Evolutionary conservation across 92 coral and sea anemone species (phyloP), one percentile per base, ranked within the genome.

Genomic region (Phenganax subtilis): DNA sequence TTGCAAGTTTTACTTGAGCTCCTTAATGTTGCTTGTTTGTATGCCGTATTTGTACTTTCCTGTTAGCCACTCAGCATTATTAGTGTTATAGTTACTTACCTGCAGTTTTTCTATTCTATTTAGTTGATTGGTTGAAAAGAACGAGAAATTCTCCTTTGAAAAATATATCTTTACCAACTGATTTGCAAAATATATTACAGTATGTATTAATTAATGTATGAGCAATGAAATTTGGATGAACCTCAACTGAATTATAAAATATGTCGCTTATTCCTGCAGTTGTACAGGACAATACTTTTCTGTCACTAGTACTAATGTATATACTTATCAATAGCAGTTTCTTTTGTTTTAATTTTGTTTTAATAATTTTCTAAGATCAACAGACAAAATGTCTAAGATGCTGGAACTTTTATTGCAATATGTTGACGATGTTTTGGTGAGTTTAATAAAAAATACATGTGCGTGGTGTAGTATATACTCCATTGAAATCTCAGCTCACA

Each of bases 111-210:
- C 44, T 62, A 80, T 55, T 57, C 55, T 65, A 57, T 29, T 0
- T 69, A 92, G 98, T 94, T 52, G 92, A 94, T 87, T 89, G 93
- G 89, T 86, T 94, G 51, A 96, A 94, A 83, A 94, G 96, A 87
- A 92, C 97, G 64, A 94, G 91, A 80, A 84, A 69, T 71, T 85
- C 98, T 65, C 80, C 91, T 10, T 90, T 89, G 65, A 93, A 89
- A 80, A 82, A 89, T 52, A 88, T 93, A 15, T 71, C 90, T 9
- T 88, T 92, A 47, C 84, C 89, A 60, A 87, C 98, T 52, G 98
- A 94, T 52, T 88, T 94, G 92, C 97, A 94, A 62, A 96, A 94
- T 82, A 91, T 94, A 27, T 90, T 87, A 81, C 89, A 96, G 98
- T 94, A 29, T 67, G 89, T 88, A 11, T n/a, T n/a, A 58, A 9